Percentiles rank a stretch among this genome's conserved stretches.
Evolutionary conservation across 2,888 invertebrate genomes (phyloP).

Genomic region (Pyrrhia umbra): DNA sequence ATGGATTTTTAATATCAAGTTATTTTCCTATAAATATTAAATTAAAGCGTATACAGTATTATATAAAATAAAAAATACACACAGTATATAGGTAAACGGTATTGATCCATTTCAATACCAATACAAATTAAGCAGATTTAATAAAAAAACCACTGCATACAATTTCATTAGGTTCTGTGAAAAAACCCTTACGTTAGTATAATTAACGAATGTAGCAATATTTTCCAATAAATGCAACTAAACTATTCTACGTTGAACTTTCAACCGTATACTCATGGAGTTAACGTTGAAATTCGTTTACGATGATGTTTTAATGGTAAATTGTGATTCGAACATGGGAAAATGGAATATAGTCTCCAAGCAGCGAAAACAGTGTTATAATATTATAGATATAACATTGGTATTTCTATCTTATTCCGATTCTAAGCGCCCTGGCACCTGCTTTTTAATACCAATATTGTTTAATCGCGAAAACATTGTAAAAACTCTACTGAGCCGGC

Average conservation of each 20-base stretch:
- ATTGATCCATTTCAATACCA: not conserved
- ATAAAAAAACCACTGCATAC: not conserved
- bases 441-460: too few relatives aligned
- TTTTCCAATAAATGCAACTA: slow-evolving; percentile 10
- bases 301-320: not conserved
- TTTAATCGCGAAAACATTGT: too few relatives aligned
- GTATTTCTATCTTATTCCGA: too few relatives aligned
- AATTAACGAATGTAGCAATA: slow-evolving; percentile 5
- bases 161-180: not conserved
- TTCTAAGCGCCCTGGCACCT: too few relatives aligned
- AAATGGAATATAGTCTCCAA: not conserved
- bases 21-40: not conserved
- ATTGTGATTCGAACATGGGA: not conserved
- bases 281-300: not conserved
- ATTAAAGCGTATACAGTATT: not conserved
- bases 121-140: not conserved
- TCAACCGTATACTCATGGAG: not conserved
- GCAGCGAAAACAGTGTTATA: too few relatives aligned
- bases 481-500: too few relatives aligned
- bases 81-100: not conserved
- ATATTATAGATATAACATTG: too few relatives aligned
- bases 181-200: not conserved
- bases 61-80: not conserved
- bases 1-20: not conserved
- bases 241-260: not conserved